Base-by-base conservation (phyloP, 2,113 vertebrate genomes). In the Steatornis caripensis region DNA sequence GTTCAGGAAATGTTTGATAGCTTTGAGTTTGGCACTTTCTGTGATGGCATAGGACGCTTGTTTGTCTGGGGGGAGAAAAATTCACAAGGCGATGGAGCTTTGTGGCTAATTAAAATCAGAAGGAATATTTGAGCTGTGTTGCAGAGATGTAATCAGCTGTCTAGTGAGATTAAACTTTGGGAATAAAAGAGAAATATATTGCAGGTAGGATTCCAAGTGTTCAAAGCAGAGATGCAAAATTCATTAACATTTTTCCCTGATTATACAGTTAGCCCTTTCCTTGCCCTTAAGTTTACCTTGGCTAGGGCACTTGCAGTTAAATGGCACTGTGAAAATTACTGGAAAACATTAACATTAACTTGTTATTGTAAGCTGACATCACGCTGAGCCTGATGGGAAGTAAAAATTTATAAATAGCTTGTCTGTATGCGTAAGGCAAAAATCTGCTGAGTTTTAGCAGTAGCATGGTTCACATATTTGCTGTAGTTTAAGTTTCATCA, bases 311-410 rank as follows among this genome's bases (percentile, higher is more conserved):
- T 97, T 93, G 97, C 85, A 97, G 95, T 97, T 97, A 98, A 98
- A 98, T 95, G 94, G 94, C 96, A 95, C 94, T 91, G 95, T 96
- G 95, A 97, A 98, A 98, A 98, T 98, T 97, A 97, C 97, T 98
- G 98, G 97, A 98, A 98, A 98, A 98, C 97, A 98, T 98, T 97
- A 97, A 97, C 93, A 97, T 97, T 98, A 98, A 98, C 96, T 98
- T 98, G 97, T 98, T 98, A 97, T 98, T 98, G 97, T 98, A 98
- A 98, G 96, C 96, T 98, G 97, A 97, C 97, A 97, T 97, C 62
- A 87, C 94, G 89, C 97, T 96, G 95, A 96, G 95, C 94, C 86
- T 98, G 94, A 97, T 98, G 95, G 97, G 97, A 98, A 98, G 90
- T 93, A 68, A 92, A 94, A 96, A 95, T 97, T 97, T 98, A 98